A percentile compares a stretch with the other conserved stretches of the same genome.
Evolutionary conservation across 2,888 invertebrate species (phyloP).

Genomic region (Drosophila rubida): DNA sequence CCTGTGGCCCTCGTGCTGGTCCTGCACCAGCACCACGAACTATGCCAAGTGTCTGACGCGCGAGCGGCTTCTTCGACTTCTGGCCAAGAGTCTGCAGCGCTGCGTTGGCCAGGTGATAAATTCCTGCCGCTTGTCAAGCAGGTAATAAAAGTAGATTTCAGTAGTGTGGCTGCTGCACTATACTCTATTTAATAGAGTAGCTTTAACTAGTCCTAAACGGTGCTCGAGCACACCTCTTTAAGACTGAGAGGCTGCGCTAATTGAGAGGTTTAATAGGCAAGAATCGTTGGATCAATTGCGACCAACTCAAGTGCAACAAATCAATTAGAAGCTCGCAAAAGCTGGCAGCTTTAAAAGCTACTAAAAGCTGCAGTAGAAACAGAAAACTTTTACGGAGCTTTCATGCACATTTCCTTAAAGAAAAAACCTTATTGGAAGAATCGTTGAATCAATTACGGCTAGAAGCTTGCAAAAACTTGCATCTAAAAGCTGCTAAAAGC

Average conservation of each 20-base stretch:
- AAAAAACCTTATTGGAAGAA: too few species aligned
- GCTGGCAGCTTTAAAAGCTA: neutral
- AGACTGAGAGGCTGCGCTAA: neutral
- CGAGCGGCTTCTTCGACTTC: slow-evolving; percentile 27
- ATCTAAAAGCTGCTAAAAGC: too few species aligned
- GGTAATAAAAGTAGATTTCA: slow-evolving; percentile 59
- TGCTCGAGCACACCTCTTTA: neutral
- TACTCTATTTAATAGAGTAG: slow-evolving; percentile 38
- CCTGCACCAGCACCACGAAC: slow-evolving; percentile 66
- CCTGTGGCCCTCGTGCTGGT: too few species aligned
- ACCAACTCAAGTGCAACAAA: neutral
- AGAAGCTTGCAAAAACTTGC: neutral
- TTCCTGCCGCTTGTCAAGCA: slow-evolving; percentile 66
- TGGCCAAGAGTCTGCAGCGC: slow-evolving; percentile 27
- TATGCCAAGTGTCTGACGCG: slow-evolving; percentile 78
- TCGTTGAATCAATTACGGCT: neutral
- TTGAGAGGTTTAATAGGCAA: neutral
- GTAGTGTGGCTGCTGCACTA: slow-evolving; percentile 40
- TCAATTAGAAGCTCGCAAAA: neutral
- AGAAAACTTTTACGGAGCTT: too few species aligned
- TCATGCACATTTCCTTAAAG: too few species aligned
- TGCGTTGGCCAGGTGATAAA: slow-evolving; percentile 73
- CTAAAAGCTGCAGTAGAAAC: too few species aligned
- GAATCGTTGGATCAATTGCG: neutral
- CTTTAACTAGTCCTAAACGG: neutral